Evolutionary conservation across 2,888 invertebrate species (phyloP).

Genomic region (Bursaphelenchus okinawaensis): DNA sequence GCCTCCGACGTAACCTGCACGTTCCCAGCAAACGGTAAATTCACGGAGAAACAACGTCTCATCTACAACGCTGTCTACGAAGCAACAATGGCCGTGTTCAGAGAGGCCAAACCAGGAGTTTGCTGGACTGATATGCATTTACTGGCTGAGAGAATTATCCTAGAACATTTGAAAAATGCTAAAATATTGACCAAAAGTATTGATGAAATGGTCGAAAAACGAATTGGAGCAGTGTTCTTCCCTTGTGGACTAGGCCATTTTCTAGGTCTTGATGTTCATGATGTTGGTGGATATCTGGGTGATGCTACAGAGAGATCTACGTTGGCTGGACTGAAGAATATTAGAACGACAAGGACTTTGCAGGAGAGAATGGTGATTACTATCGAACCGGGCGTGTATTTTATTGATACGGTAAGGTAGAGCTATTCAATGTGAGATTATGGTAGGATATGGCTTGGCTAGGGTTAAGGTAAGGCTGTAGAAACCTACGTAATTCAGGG

Average conservation of each 20-base stretch:
- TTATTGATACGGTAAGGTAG: constrained; percentile 73
- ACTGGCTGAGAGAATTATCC: constrained; percentile 70
- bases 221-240: constrained; percentile 79
- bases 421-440: too few relatives aligned
- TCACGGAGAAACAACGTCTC: constrained; percentile 79
- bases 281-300: constrained; percentile 84
- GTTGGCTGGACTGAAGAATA: constrained; percentile 68
- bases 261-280: constrained; percentile 90
- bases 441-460: too few relatives aligned
- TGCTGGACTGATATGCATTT: constrained; percentile 89
- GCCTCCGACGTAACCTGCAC: constrained; percentile 91
- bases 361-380: constrained; percentile 78
- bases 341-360: constrained; percentile 74
- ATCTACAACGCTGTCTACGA: constrained; percentile 79
- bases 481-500: background rate
- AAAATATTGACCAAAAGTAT: constrained; percentile 69
- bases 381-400: constrained; percentile 94
- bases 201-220: constrained; percentile 64
- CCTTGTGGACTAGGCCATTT: constrained; percentile 95
- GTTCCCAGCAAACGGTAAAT: constrained; percentile 89
- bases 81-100: constrained; percentile 77
- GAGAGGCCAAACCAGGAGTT: constrained; percentile 76
- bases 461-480: background rate
- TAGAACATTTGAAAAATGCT: constrained; percentile 70
- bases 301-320: constrained; percentile 63